Base-by-base conservation (phyloP, 2,113 vertebrate genomes). In the Oryzias javanicus region DNA sequence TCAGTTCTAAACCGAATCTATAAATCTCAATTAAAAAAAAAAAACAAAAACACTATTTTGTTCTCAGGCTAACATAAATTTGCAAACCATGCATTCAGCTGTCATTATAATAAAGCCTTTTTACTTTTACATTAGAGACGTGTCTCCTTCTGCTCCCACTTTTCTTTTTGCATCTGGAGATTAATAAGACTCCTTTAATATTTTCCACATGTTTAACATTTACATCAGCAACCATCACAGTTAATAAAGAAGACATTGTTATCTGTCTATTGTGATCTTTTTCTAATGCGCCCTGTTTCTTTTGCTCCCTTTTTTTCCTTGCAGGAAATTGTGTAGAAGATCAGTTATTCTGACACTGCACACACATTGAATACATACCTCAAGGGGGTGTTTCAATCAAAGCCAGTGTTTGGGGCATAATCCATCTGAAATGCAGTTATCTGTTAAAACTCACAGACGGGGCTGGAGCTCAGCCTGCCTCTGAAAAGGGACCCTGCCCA, bases 361-460 rank as follows among this genome's bases (percentile, higher is more conserved):
- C 40, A 70, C 72, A 72, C 70, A 65, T 72, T 71, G 72, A 81
- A 78, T 46, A 79, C 63, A 79, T 64, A 78, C 75, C 86, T 81
- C 50, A 1, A 42, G 79, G 81, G 85, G 80, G 42, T 73, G 70
- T 80, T 78, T 51, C 71, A 80, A 85, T 88, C 81, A 88, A 80
- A 84, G 71, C 78, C 76, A 65, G 65, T 72, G 66, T 86, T 82
- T 79, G 60, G 77, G 64, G 62, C 79, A 49, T 76, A 85, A 82
- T 82, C 80, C 84, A 60, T 86, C 84, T 81, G 80, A 84, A 82
- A 86, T 76, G 73, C 77, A 75, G 61, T 78, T 85, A 82, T 88
- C 80, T 80, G 74, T 74, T 82, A 41, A 49, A 81, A 81, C 62
- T 80, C 77, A 71, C 72, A 75, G 76, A 70, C 77, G 20, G 68